These are phyloP conservation scores for Actinopyga echinites DNA, from an alignment of 53 echinoderm and acorn worm genomes.

Conservation along the genomic window DNA sequence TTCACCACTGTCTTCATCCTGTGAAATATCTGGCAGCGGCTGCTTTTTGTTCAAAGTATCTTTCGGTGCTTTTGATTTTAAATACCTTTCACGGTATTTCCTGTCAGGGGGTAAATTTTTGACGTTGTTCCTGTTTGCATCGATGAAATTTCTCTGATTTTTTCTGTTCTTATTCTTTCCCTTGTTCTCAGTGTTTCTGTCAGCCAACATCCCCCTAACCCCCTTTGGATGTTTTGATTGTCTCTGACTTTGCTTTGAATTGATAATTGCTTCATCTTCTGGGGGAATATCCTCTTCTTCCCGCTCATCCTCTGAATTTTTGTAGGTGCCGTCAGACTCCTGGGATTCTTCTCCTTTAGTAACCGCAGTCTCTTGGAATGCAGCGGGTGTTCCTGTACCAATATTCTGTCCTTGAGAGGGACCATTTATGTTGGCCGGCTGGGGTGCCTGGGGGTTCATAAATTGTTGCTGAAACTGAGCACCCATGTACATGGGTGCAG, in stretches of 20 bases:
- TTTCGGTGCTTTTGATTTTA: conserved; percentile 43
- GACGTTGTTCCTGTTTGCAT: conserved; percentile 44
- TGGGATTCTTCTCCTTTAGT: background rate
- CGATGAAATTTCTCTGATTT: conserved; percentile 21
- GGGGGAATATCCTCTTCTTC: background rate
- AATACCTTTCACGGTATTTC: conserved; percentile 57
- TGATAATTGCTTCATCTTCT: background rate
- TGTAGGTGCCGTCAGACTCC: background rate
- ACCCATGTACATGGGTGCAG: conserved; percentile 24
- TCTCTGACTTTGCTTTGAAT: background rate
- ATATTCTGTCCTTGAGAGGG: background rate
- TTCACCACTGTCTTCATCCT: conserved; percentile 52
- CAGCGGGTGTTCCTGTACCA: no score
- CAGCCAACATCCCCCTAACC: conserved; percentile 7
- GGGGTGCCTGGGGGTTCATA: conserved; percentile 47
- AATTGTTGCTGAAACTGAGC: conserved; percentile 31
- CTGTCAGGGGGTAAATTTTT: conserved; percentile 49
- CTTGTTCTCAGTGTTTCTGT: background rate
- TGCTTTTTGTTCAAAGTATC: conserved; percentile 64
- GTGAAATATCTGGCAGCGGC: conserved; percentile 82
- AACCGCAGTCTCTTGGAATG: background rate
- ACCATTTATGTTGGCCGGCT: conserved; percentile 25
- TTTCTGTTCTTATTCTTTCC: background rate
- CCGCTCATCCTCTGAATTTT: background rate
- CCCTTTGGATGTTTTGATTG: conserved; percentile 11